phyloP scores from a whole-genome alignment of 2,797 vertebrate species.

The Lepus townsendii region DNA sequence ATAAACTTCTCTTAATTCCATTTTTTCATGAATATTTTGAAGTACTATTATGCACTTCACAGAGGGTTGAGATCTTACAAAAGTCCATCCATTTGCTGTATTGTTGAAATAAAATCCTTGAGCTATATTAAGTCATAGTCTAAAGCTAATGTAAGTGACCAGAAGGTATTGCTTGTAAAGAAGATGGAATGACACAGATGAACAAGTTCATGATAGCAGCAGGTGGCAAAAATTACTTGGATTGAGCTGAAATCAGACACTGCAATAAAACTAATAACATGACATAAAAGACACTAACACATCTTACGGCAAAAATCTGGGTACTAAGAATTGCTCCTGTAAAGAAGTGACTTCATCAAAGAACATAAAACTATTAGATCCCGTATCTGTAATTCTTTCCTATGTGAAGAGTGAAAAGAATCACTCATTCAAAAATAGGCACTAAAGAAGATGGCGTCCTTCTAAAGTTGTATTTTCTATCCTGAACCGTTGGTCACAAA shows the following conservation, averaged over 20 bases:
- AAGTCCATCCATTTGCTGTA: background rate
- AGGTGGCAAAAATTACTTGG: conserved; percentile 31
- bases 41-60: background rate
- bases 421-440: conserved; percentile 37
- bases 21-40: too few relatives aligned
- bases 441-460: conserved; percentile 1
- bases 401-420: conserved; percentile 25
- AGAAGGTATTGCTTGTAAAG: background rate
- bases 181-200: background rate
- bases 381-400: conserved; percentile 23
- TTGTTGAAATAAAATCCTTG: conserved; percentile 13
- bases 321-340: background rate
- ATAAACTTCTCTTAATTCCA: too few relatives aligned
- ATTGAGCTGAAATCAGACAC: conserved; percentile 2
- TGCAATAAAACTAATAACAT: background rate
- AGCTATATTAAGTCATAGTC: background rate
- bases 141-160: background rate
- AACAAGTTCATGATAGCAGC: background rate
- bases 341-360: conserved; percentile 1
- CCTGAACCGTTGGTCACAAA: conserved; percentile 9
- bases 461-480: conserved; percentile 48
- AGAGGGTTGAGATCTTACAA: background rate
- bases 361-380: background rate
- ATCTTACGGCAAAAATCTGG: background rate
- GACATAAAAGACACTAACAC: background rate